phyloP scores from a whole-genome alignment of 2,888 invertebrate genomes.

The Drosophila phalerata region DNA sequence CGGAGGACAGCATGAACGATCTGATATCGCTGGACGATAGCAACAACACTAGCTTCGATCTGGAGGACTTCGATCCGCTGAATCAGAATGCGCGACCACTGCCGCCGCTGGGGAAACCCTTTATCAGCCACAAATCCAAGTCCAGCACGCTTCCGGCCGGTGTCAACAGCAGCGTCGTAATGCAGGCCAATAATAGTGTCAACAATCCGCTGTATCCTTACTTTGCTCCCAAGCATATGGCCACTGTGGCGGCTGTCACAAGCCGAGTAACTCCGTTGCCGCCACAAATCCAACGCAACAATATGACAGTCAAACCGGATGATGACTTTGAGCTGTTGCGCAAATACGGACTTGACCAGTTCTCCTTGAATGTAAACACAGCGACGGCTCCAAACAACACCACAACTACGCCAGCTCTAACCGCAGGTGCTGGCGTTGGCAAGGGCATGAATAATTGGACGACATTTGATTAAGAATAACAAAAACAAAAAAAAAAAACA shows the following conservation, averaged over 20 bases:
- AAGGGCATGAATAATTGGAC: slow-evolving; percentile 84
- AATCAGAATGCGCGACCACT: slow-evolving; percentile 86
- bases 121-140: slow-evolving; percentile 61
- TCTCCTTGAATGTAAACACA: slow-evolving; percentile 76
- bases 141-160: slow-evolving; percentile 83
- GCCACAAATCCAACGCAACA: slow-evolving; percentile 63
- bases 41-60: slow-evolving; percentile 87
- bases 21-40: slow-evolving; percentile 90
- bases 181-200: slow-evolving; percentile 68
- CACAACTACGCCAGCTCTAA: slow-evolving; percentile 38
- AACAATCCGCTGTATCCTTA: slow-evolving; percentile 87
- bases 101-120: slow-evolving; percentile 65
- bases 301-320: slow-evolving; percentile 73
- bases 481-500: background rate
- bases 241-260: slow-evolving; percentile 62
- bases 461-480: slow-evolving; percentile 81
- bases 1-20: slow-evolving; percentile 87
- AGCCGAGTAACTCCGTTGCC: slow-evolving; percentile 64
- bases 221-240: slow-evolving; percentile 85
- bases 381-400: slow-evolving; percentile 38
- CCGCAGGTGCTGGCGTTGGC: slow-evolving; percentile 57
- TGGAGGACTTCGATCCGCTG: slow-evolving; percentile 90
- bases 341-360: slow-evolving; percentile 85
- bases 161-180: slow-evolving; percentile 53
- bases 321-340: slow-evolving; percentile 85